Evolutionary conservation across 2,888 invertebrate species (phyloP).

Genomic region (Ryuthela nishihirai): DNA sequence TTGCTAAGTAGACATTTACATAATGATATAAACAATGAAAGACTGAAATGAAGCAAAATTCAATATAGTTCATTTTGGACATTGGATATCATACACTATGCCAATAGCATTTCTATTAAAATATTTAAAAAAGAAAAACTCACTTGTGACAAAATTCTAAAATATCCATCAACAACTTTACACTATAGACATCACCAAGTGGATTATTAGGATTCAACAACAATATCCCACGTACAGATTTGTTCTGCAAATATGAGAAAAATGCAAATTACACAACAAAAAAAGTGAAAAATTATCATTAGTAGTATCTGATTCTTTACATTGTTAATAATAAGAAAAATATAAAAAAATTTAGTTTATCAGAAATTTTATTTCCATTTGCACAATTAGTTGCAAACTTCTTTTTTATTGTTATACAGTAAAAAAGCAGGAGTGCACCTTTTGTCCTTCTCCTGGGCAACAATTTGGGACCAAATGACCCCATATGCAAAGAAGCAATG

Average conservation of each 20-base stretch:
- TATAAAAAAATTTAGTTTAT: neutral
- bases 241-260: conserved; percentile 8
- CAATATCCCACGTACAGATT: conserved; percentile 41
- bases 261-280: neutral
- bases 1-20: too few relatives aligned
- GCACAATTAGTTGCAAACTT: neutral
- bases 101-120: neutral
- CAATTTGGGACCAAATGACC: too few relatives aligned
- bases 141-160: conserved; percentile 42
- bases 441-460: too few relatives aligned
- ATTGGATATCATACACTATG: neutral
- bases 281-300: neutral
- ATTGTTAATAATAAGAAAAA: too few relatives aligned
- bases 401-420: neutral
- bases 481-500: too few relatives aligned
- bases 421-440: too few relatives aligned
- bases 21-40: too few relatives aligned
- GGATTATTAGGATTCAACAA: conserved; percentile 45
- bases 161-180: conserved; percentile 36
- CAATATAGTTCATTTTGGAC: neutral
- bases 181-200: conserved; percentile 43
- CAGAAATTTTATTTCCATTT: neutral
- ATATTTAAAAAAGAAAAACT: neutral
- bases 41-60: too few relatives aligned
- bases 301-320: neutral